Evolutionary conservation across 2,888 invertebrate species (phyloP).

Genomic region (Cheilosia vulpina): DNA sequence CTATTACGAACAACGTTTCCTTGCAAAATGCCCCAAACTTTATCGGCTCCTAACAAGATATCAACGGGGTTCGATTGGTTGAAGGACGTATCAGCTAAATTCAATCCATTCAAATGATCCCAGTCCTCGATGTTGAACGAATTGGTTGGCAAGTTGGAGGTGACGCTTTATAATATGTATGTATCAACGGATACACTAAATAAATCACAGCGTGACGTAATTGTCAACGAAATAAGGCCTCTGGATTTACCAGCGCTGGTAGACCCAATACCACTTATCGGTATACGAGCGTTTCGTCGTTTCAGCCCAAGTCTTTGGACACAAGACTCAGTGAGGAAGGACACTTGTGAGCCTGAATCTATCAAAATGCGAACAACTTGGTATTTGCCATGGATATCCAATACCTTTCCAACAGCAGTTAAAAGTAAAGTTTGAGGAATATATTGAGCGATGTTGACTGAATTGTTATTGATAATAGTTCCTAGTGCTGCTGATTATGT

Average conservation of each 20-base stretch:
- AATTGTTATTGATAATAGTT: background rate
- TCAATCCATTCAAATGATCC: conserved; percentile 28
- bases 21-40: conserved; percentile 48
- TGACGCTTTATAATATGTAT: conserved; percentile 5
- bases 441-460: background rate
- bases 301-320: background rate
- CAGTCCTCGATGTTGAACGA: conserved; percentile 9
- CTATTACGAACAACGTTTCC: conserved; percentile 25
- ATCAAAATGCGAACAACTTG: background rate
- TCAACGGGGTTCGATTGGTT: conserved; percentile 52
- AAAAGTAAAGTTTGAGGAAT: background rate
- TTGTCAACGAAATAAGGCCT: conserved; percentile 10
- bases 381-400: background rate
- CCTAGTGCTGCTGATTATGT: background rate
- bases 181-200: background rate
- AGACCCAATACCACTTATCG: conserved; percentile 8
- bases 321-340: conserved; percentile 1
- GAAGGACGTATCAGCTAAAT: conserved; percentile 60
- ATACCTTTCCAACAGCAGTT: background rate
- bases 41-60: conserved; percentile 61
- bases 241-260: background rate
- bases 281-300: conserved; percentile 7
- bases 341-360: background rate
- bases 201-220: no score
- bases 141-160: background rate